Evolutionary conservation across 1,140 invertebrate genomes (phyloP).

Genomic region (Heliothis virescens): DNA sequence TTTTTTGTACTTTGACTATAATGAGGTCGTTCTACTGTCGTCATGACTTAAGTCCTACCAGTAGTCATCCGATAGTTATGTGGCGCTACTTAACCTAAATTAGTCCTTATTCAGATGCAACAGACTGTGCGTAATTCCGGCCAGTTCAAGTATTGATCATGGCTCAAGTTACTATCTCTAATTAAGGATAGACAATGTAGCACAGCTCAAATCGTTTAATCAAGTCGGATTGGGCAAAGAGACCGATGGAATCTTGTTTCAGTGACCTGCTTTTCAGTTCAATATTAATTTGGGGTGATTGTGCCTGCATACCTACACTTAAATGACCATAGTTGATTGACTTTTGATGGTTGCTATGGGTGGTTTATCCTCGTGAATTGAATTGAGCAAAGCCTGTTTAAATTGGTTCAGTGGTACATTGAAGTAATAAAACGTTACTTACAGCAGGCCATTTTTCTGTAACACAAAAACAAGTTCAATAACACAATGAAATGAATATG

Average conservation of each 20-base stretch:
- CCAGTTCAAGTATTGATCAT: slow-evolving; percentile 47
- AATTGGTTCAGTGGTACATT: too few relatives aligned
- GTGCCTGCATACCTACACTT: neutral
- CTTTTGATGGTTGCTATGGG: neutral
- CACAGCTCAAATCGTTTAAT: slow-evolving; percentile 58
- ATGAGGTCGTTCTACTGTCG: neutral
- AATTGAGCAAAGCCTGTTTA: too few relatives aligned
- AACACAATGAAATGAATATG: too few relatives aligned
- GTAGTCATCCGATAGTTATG: neutral
- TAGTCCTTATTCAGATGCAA: slow-evolving; percentile 14
- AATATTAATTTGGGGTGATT: neutral
- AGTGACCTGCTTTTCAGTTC: slow-evolving; percentile 21
- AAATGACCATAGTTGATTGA: neutral
- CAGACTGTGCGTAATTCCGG: slow-evolving; percentile 14
- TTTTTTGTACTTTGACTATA: neutral
- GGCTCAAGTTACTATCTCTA: slow-evolving; percentile 63
- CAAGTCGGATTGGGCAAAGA: slow-evolving; percentile 56
- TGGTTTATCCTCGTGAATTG: too few relatives aligned
- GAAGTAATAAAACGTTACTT: too few relatives aligned
- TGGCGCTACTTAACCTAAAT: slow-evolving; percentile 24
- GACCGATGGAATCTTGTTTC: slow-evolving; percentile 44
- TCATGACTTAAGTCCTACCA: neutral
- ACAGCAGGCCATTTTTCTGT: too few relatives aligned
- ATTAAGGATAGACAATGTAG: slow-evolving; percentile 57
- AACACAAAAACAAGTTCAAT: too few relatives aligned